Conservation (phyloP, 2,888 invertebrate species). For the Sturmia bella region DNA sequence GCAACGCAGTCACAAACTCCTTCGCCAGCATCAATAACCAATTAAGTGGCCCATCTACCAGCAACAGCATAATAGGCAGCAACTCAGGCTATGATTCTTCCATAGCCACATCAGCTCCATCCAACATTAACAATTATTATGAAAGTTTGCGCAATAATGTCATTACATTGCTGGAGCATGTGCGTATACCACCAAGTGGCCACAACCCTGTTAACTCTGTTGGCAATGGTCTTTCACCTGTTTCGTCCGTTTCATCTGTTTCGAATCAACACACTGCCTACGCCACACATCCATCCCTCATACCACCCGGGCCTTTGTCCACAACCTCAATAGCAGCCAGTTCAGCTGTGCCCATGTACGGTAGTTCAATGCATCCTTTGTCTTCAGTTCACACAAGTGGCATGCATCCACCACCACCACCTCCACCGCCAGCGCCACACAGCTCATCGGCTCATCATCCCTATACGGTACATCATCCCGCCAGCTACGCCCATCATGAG, state of each 20-base stretch:
- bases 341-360: conserved; percentile 70
- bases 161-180: conserved; percentile 94
- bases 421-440: conserved; percentile 74
- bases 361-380: conserved; percentile 68
- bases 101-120: conserved; percentile 74
- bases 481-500: conserved; percentile 87
- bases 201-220: conserved; percentile 52
- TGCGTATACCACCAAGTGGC: conserved; percentile 86
- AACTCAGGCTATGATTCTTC: conserved; percentile 45
- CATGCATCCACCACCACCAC: conserved; percentile 66
- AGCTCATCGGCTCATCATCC: conserved; percentile 76
- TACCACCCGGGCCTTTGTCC: conserved; percentile 73
- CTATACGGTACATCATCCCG: conserved; percentile 78
- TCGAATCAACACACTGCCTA: conserved; percentile 68
- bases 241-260: conserved; percentile 42
- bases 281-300: conserved; percentile 72
- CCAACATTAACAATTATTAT: conserved; percentile 95
- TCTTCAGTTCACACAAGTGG: conserved; percentile 63
- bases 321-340: conserved; percentile 71
- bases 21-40: conserved; percentile 67
- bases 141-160: conserved; percentile 96
- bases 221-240: conserved; percentile 62
- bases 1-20: conserved; percentile 64
- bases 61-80: conserved; percentile 35
- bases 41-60: conserved; percentile 24